Percentiles rank a stretch among this genome's conserved stretches.
Conservation (phyloP, 1,140 invertebrate genomes). For the Caerostris extrusa region DNA sequence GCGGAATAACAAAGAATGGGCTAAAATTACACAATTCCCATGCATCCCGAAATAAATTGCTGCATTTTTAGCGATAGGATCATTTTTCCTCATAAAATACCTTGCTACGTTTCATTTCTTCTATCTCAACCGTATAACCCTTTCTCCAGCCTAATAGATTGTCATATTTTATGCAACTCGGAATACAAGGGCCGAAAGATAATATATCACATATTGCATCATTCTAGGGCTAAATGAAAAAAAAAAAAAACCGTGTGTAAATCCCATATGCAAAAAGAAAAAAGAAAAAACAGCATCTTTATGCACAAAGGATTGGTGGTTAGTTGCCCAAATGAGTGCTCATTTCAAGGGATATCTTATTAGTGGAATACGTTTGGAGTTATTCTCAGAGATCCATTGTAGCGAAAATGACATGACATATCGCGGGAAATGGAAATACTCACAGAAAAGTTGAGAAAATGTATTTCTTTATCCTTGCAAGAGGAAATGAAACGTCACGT, state of each 20-base stretch:
- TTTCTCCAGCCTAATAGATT: too few relatives aligned
- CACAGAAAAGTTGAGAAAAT: neutral
- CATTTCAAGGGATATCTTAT: conserved; percentile 23
- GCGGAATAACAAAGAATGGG: too few relatives aligned
- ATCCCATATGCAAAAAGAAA: too few relatives aligned
- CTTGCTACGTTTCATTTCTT: too few relatives aligned
- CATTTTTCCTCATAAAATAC: too few relatives aligned
- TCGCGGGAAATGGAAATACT: conserved; percentile 32
- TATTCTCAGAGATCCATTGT: neutral
- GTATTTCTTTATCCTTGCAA: neutral
- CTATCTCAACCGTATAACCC: too few relatives aligned
- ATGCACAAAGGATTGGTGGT: neutral
- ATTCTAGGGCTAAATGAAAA: neutral
- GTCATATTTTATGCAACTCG: neutral
- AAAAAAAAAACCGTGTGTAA: neutral
- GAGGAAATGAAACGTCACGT: conserved; percentile 23
- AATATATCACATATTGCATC: conserved; percentile 2
- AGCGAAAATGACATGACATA: conserved; percentile 36
- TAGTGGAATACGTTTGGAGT: conserved; percentile 17
- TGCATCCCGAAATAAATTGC: too few relatives aligned
- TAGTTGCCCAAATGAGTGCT: neutral
- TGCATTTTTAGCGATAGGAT: too few relatives aligned
- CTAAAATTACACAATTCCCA: neutral
- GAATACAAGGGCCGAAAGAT: neutral
- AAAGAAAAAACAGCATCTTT: neutral